Conservation (phyloP, 30 jellyfish, hydroid and myxozoan genomes). For the Cassiopea andromeda region DNA sequence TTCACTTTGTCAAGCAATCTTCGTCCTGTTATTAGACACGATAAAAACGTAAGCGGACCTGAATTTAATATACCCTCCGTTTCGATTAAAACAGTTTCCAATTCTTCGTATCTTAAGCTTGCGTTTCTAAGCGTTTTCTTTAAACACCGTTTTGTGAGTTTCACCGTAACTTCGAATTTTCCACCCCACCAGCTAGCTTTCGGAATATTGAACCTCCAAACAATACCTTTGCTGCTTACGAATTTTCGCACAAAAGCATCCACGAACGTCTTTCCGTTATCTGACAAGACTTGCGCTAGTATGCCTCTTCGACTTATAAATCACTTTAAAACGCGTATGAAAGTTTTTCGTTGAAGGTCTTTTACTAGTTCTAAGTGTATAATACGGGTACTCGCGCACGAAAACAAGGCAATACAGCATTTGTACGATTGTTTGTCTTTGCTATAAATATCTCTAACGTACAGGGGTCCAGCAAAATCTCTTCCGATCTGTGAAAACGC, state of each 20-base stretch:
- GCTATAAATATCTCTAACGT: constrained; percentile 19
- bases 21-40: too few species aligned
- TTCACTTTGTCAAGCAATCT: too few species aligned
- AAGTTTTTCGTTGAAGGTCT: not conserved
- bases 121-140: not conserved
- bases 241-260: not conserved
- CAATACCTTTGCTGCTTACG: not conserved
- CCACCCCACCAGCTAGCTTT: constrained; percentile 22
- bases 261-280: constrained; percentile 23
- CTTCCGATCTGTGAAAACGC: constrained; percentile 36
- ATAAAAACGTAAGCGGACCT: not conserved
- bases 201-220: constrained; percentile 1
- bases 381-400: constrained; percentile 13
- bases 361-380: not conserved
- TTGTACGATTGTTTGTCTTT: not conserved
- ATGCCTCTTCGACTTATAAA: constrained; percentile 42
- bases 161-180: not conserved
- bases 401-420: constrained; percentile 10
- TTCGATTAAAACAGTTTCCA: not conserved
- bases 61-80: constrained; percentile 5
- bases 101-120: not conserved
- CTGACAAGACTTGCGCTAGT: constrained; percentile 3
- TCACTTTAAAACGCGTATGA: not conserved
- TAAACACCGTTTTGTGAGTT: constrained; percentile 16
- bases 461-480: constrained; percentile 53